Evolutionary conservation across 2,888 invertebrate species (phyloP), one percentile per base, ranked within the genome.

Genomic region (Dryomyza anilis): DNA sequence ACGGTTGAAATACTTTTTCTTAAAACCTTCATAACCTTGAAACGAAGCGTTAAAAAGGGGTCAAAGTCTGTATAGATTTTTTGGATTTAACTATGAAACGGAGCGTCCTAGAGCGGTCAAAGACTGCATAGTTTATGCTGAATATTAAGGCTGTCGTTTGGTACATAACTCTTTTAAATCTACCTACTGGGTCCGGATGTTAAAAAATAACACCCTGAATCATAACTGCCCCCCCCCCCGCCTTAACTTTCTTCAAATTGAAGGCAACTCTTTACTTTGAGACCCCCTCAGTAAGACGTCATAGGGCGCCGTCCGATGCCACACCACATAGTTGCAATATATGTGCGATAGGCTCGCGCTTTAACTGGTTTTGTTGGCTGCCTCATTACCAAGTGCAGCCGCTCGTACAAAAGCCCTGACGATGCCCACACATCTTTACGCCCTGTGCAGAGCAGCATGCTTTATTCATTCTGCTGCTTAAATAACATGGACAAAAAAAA

Each of bases 391-490:
- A 53, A 43, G 39, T 52, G 61, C 52, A 30, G 19, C 61, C 61
- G 25, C 48, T 29, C 29, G n/a, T n/a, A 39, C 61, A 52, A 36
- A 45, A 21, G 29, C 50, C 52, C 61, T 50, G 39, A n/a, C 19
- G 53, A 53, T 43, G 8, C 39, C 39, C 7, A 39, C 39, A 14
- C 39, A 39, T 7, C 14, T 46, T 61, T 39, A 53, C 61, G 43
- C 53, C 43, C 61, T 53, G 53, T 36, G 43, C 61, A 53, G 61
- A 39, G 43, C 61, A 52, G 61, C 39, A 45, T 43, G 29, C 43
- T 27, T 53, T 53, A 61, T 52, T 61, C 29, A 53, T 61, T 61
- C 61, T 53, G 52, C 53, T 61, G 61, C 53, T 60, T 50, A 53
- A 21, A 30, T 33, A 52, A 52, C 33, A 50, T 33, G 29, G 29